phyloP scores from a whole-genome alignment of 2,113 vertebrate species.

The Amphilophus citrinellus region DNA sequence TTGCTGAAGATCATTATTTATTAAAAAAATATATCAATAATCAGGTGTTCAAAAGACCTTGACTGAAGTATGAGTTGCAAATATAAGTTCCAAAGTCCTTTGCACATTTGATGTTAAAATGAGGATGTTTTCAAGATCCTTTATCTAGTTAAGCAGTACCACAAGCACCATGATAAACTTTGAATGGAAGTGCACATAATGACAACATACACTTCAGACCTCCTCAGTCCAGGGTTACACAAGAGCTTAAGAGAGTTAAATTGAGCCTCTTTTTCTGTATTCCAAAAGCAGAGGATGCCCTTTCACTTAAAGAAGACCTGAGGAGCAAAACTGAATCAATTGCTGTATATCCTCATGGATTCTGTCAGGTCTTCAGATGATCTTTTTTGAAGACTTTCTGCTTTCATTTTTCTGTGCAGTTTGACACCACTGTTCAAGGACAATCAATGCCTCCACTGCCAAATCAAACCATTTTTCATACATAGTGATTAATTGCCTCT shows the following conservation, averaged over 20 bases:
- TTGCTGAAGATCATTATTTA: too few relatives aligned
- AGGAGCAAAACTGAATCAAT: slow-evolving; percentile 26
- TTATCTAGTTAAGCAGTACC: not conserved
- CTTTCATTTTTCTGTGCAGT: not conserved
- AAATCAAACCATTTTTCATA: slow-evolving; percentile 57
- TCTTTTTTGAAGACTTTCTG: not conserved
- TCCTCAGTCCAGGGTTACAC: not conserved
- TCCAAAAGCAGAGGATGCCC: slow-evolving; percentile 17
- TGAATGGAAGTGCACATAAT: not conserved
- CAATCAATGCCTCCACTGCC: slow-evolving; percentile 51
- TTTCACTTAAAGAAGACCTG: slow-evolving; percentile 16
- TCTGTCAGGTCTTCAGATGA: slow-evolving; percentile 55
- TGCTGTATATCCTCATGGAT: slow-evolving; percentile 28
- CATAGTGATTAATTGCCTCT: slow-evolving; percentile 7
- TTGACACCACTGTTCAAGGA: slow-evolving; percentile 28
- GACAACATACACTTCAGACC: not conserved
- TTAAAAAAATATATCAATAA: too few relatives aligned
- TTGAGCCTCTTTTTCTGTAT: slow-evolving; percentile 6
- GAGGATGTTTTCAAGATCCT: too few relatives aligned
- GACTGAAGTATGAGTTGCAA: too few relatives aligned
- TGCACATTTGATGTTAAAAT: too few relatives aligned
- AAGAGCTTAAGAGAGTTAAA: not conserved
- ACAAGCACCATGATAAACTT: not conserved
- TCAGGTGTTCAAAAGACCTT: too few relatives aligned
- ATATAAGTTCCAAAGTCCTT: too few relatives aligned